A percentile compares a stretch with the other conserved stretches of the same genome.
These are phyloP conservation scores for Hyppa rectilinea DNA, from an alignment of 2,888 invertebrate genomes.

Conservation along the genomic window DNA sequence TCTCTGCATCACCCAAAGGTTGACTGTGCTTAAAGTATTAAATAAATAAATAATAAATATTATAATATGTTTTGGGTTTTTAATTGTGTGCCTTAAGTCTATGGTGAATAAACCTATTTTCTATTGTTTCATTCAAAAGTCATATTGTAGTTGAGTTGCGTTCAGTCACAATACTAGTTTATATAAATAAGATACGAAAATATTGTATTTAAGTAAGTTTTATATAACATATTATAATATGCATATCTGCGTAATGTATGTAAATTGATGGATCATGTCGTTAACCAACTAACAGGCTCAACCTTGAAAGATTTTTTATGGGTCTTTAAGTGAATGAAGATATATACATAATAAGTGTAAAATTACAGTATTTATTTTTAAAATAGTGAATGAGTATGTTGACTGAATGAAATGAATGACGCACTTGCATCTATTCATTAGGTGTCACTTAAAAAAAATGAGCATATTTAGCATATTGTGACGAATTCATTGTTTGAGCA, in stretches of 20 bases:
- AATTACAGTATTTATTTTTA: slow-evolving; percentile 17
- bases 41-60: no score
- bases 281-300: slow-evolving; percentile 33
- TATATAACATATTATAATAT: slow-evolving; percentile 9
- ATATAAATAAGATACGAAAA: slow-evolving; percentile 1
- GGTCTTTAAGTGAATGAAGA: slow-evolving; percentile 29
- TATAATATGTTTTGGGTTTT: neutral
- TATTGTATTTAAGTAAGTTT: neutral
- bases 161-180: neutral
- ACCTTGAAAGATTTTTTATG: slow-evolving; percentile 58
- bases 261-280: slow-evolving; percentile 63
- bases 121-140: neutral
- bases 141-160: neutral
- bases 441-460: neutral
- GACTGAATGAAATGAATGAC: slow-evolving; percentile 9
- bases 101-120: neutral
- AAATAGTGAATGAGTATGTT: slow-evolving; percentile 7
- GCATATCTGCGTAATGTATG: slow-evolving; percentile 57
- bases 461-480: neutral
- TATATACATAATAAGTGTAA: slow-evolving; percentile 17
- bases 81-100: neutral
- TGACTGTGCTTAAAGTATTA: no score
- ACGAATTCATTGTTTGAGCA: neutral
- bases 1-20: no score
- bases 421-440: neutral